phyloP scores from a whole-genome alignment of 1,140 invertebrate genomes.

The Drosophila paulistorum region DNA sequence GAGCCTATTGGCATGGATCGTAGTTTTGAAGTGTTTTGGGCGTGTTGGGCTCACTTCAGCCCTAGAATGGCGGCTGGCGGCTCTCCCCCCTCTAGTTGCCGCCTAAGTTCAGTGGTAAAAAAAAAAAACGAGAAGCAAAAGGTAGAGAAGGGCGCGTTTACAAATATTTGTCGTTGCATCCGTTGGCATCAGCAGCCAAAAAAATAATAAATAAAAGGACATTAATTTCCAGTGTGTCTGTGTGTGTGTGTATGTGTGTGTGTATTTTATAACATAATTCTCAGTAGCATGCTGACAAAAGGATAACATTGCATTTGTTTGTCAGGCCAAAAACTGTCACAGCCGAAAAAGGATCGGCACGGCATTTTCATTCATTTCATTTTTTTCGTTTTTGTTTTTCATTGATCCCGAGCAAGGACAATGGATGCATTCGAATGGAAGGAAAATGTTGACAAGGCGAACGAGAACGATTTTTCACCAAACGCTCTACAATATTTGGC shows the following conservation, averaged over 20 bases:
- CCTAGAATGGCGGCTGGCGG: not conserved
- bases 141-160: slow-evolving; percentile 61
- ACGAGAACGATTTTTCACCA: slow-evolving; percentile 24
- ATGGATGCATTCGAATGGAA: slow-evolving; percentile 54
- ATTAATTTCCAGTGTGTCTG: slow-evolving; percentile 47
- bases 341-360: slow-evolving; percentile 43
- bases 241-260: slow-evolving; percentile 34
- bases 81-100: not conserved
- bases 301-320: slow-evolving; percentile 66
- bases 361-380: slow-evolving; percentile 45
- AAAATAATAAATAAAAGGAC: slow-evolving; percentile 40
- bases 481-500: slow-evolving; percentile 19
- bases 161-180: slow-evolving; percentile 68
- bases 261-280: slow-evolving; percentile 58
- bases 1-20: no score
- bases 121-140: not conserved
- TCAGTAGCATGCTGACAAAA: slow-evolving; percentile 63
- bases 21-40: slow-evolving; percentile 3
- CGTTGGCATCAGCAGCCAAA: slow-evolving; percentile 23
- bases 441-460: slow-evolving; percentile 30
- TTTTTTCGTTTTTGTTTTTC: slow-evolving; percentile 37
- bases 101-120: not conserved
- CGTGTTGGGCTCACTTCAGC: not conserved
- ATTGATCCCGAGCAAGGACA: slow-evolving; percentile 52
- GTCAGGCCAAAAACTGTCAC: slow-evolving; percentile 56